Evolutionary conservation across 2,797 vertebrate genomes (phyloP).

Genomic region (Atherinosoma microstoma): DNA sequence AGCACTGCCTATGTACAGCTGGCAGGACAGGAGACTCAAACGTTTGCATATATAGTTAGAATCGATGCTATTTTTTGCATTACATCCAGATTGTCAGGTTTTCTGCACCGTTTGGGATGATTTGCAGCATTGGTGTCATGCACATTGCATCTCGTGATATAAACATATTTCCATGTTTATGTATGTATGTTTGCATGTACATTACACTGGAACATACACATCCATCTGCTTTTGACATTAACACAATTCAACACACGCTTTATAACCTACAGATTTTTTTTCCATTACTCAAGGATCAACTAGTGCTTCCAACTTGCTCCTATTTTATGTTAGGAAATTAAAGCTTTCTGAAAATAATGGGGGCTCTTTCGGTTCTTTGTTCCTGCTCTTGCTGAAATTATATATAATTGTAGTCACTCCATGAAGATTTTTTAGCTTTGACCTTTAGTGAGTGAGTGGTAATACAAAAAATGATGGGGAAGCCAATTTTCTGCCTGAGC

Average conservation of each 20-base stretch:
- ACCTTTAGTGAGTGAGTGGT: conserved; percentile 84
- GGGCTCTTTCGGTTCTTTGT: conserved; percentile 85
- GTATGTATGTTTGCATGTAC: conserved; percentile 5
- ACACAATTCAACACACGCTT: conserved; percentile 52
- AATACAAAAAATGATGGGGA: conserved; percentile 85
- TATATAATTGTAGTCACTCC: conserved; percentile 90
- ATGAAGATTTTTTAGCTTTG: conserved; percentile 83
- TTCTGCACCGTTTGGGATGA: neutral
- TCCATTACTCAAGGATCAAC: conserved; percentile 75
- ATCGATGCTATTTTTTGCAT: conserved; percentile 4
- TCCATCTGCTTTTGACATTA: conserved; percentile 48
- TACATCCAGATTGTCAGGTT: neutral
- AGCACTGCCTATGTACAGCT: conserved; percentile 5
- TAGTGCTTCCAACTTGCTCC: conserved; percentile 73
- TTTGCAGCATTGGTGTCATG: conserved; percentile 10
- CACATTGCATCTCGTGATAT: neutral
- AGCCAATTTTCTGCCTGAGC: conserved; percentile 77
- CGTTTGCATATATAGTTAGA: neutral
- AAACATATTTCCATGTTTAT: conserved; percentile 18
- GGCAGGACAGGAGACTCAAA: neutral
- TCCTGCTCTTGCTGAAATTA: conserved; percentile 89
- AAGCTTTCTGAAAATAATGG: conserved; percentile 87
- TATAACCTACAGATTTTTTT: conserved; percentile 71
- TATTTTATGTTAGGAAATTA: conserved; percentile 87
- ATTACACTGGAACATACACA: conserved; percentile 8